These are phyloP conservation scores for Cephus rjabovi DNA, from an alignment of 2,888 invertebrate genomes.

Conservation along the genomic window DNA sequence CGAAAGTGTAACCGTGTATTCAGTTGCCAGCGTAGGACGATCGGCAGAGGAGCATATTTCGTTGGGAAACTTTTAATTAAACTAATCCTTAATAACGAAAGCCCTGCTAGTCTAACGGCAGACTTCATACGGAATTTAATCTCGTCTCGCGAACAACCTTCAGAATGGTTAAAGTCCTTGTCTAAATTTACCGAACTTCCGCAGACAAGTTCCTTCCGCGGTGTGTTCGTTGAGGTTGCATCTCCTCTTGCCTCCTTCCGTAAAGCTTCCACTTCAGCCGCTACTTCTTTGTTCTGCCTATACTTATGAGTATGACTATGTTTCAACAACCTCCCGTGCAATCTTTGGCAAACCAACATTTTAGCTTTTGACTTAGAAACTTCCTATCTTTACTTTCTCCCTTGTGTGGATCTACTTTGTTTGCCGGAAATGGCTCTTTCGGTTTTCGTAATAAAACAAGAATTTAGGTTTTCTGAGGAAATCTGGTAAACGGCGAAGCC, in stretches of 20 bases:
- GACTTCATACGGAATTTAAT: constrained; percentile 16
- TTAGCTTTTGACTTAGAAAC: neutral
- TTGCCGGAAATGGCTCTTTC: no score
- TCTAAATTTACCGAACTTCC: constrained; percentile 3
- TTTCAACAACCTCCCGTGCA: neutral
- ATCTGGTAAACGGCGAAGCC: no score
- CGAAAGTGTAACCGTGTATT: neutral
- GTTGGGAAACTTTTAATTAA: constrained; percentile 19
- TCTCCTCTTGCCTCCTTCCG: neutral
- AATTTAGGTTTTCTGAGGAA: neutral
- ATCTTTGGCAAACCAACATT: neutral
- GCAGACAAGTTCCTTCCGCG: neutral
- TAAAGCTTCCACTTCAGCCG: neutral
- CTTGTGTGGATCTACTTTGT: no score
- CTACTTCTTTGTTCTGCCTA: neutral
- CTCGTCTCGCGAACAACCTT: constrained; percentile 2
- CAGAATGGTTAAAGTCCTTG: neutral
- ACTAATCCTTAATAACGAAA: constrained; percentile 12
- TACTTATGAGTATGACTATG: neutral
- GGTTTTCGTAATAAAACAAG: neutral
- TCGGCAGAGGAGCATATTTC: constrained; percentile 12
- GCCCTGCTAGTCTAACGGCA: constrained; percentile 2
- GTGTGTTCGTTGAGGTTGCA: neutral
- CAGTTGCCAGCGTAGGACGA: neutral
- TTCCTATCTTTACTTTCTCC: no score